phyloP scores from a whole-genome alignment of 2,888 invertebrate species.

The Cataglyphis rosenhaueri region DNA sequence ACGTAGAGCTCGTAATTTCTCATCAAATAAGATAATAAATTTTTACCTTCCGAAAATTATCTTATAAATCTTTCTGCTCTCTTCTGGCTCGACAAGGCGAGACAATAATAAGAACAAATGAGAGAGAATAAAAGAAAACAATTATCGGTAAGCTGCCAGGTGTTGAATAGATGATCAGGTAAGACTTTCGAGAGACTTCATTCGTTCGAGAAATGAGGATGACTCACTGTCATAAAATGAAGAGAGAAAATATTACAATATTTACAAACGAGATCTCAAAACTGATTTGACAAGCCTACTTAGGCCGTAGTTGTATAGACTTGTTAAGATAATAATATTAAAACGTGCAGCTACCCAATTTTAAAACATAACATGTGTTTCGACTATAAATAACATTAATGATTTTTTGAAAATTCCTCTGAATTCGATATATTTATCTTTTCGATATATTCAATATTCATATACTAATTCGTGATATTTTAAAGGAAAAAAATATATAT shows the following conservation, averaged over 20 bases:
- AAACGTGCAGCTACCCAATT: not conserved
- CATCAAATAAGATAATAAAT: not conserved
- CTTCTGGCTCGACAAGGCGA: not conserved
- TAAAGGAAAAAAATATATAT: too few species aligned
- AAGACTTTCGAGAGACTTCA: not conserved
- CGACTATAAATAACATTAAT: not conserved
- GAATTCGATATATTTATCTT: not conserved
- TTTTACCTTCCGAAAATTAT: not conserved
- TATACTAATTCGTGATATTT: too few species aligned
- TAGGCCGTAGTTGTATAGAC: constrained; percentile 17
- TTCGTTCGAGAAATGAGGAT: not conserved
- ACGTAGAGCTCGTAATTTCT: not conserved
- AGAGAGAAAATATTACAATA: not conserved
- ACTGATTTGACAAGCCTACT: constrained; percentile 70
- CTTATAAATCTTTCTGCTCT: not conserved
- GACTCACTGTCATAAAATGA: constrained; percentile 1
- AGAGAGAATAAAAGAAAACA: not conserved
- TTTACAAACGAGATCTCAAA: constrained; percentile 62
- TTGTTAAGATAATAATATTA: not conserved
- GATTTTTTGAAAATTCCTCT: not conserved
- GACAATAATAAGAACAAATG: not conserved
- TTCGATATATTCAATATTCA: too few species aligned
- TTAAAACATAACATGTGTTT: not conserved
- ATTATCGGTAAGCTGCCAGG: not conserved
- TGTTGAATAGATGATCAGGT: not conserved